Conservation (phyloP, 2,888 invertebrate species). For the Andrena hattorfiana region DNA sequence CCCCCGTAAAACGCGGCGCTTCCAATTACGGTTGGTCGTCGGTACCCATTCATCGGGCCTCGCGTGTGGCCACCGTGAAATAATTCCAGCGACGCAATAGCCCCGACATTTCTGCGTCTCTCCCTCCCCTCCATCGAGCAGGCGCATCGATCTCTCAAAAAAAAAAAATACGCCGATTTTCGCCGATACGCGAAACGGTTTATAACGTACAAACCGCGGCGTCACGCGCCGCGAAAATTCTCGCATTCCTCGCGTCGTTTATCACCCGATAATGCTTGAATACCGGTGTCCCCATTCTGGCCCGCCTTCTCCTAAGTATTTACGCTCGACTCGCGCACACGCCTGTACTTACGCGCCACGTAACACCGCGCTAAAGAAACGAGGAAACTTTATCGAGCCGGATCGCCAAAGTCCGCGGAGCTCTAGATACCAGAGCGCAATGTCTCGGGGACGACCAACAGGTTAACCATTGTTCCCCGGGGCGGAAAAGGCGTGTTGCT, state of each 20-base stretch:
- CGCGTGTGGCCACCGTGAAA: slow-evolving; percentile 4
- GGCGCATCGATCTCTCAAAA: too few species aligned
- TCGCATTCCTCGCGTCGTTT: slow-evolving; percentile 67
- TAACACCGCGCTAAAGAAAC: slow-evolving; percentile 35
- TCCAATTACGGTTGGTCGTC: slow-evolving; percentile 50
- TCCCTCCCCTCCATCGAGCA: not conserved
- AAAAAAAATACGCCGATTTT: not conserved
- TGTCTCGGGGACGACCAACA: slow-evolving; percentile 6
- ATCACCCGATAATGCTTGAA: slow-evolving; percentile 67
- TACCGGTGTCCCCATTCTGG: slow-evolving; percentile 70
- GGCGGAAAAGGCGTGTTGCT: slow-evolving; percentile 34
- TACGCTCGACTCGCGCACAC: slow-evolving; percentile 38
- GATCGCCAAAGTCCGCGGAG: slow-evolving; percentile 45
- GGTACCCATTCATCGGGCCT: slow-evolving; percentile 48
- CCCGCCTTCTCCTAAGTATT: slow-evolving; percentile 70
- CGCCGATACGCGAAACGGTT: too few species aligned
- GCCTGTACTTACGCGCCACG: slow-evolving; percentile 32
- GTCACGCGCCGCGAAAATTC: slow-evolving; percentile 57
- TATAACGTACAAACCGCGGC: slow-evolving; percentile 11
- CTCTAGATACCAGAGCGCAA: slow-evolving; percentile 19
- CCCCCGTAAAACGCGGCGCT: slow-evolving; percentile 48
- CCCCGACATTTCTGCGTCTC: not conserved
- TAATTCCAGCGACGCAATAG: slow-evolving; percentile 1
- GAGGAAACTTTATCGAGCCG: slow-evolving; percentile 54
- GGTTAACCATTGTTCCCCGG: slow-evolving; percentile 33